These are phyloP conservation scores for Oostethus manadensis DNA, from an alignment of 2,113 vertebrate species.

Conservation along the genomic window DNA sequence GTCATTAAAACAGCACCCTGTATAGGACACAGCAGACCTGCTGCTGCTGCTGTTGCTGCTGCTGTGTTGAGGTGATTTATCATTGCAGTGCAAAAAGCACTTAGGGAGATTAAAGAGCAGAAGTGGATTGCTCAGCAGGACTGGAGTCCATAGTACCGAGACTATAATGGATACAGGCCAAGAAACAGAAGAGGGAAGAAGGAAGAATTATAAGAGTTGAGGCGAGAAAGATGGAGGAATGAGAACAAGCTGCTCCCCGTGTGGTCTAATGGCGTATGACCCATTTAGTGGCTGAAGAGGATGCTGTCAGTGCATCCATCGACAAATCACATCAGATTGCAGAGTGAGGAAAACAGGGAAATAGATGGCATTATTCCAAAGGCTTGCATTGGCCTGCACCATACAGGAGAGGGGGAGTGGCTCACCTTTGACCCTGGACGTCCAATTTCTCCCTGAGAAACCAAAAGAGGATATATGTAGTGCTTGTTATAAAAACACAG, in stretches of 20 bases:
- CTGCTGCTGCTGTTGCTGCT: constrained; percentile 29
- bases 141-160: constrained; percentile 27
- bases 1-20: constrained; percentile 47
- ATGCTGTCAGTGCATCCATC: constrained; percentile 45
- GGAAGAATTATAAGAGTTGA: constrained; percentile 12
- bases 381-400: constrained; percentile 13
- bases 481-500: constrained; percentile 11
- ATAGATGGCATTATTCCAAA: constrained; percentile 44
- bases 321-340: constrained; percentile 46
- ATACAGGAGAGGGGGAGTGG: constrained; percentile 11
- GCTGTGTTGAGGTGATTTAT: constrained; percentile 57
- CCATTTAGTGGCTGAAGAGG: constrained; percentile 36
- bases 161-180: constrained; percentile 44
- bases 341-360: neutral
- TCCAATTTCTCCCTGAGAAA: constrained; percentile 86
- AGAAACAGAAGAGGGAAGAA: constrained; percentile 15
- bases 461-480: constrained; percentile 34
- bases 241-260: constrained; percentile 13
- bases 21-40: constrained; percentile 29
- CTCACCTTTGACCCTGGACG: constrained; percentile 90
- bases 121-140: constrained; percentile 56
- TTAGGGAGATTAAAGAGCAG: constrained; percentile 65
- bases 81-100: constrained; percentile 49
- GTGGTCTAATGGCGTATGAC: constrained; percentile 33
- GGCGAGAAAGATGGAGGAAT: constrained; percentile 13